Conservation (phyloP, 2,113 vertebrate species). For the Pterocles orientalis region DNA sequence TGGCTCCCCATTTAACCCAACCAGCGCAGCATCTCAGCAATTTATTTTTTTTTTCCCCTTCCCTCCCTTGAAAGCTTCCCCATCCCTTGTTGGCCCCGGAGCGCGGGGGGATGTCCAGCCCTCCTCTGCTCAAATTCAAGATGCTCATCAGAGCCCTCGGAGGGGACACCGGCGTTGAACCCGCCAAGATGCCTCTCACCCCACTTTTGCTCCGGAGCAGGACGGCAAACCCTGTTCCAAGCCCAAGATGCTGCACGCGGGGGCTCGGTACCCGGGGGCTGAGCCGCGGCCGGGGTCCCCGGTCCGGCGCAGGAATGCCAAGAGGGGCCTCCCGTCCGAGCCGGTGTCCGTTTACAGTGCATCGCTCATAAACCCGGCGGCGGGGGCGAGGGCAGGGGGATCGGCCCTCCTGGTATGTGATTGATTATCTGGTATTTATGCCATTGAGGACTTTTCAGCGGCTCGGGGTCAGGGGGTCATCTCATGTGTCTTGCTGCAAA, state of each 20-base stretch:
- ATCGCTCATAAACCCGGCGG: constrained; percentile 80
- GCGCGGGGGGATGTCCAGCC: not conserved
- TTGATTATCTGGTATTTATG: constrained; percentile 97
- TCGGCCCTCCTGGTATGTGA: constrained; percentile 90
- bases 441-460: constrained; percentile 91
- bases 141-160: not conserved
- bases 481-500: constrained; percentile 90
- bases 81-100: not conserved
- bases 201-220: not conserved
- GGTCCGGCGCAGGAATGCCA: constrained; percentile 80
- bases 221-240: not conserved
- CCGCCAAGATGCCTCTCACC: accelerated
- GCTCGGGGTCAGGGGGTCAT: constrained; percentile 91
- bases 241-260: no score
- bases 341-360: constrained; percentile 93
- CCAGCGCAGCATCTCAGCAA: constrained; percentile 52
- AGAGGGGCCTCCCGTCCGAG: constrained; percentile 75
- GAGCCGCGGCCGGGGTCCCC: not conserved
- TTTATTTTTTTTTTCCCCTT: not conserved
- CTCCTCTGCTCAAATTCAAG: not conserved
- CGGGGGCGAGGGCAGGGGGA: constrained; percentile 80
- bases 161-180: not conserved
- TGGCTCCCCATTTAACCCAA: constrained; percentile 76
- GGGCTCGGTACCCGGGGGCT: no score
- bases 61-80: not conserved